These are phyloP conservation scores for Sycophila texana DNA, from an alignment of 2,888 invertebrate species.

Conservation along the genomic window DNA sequence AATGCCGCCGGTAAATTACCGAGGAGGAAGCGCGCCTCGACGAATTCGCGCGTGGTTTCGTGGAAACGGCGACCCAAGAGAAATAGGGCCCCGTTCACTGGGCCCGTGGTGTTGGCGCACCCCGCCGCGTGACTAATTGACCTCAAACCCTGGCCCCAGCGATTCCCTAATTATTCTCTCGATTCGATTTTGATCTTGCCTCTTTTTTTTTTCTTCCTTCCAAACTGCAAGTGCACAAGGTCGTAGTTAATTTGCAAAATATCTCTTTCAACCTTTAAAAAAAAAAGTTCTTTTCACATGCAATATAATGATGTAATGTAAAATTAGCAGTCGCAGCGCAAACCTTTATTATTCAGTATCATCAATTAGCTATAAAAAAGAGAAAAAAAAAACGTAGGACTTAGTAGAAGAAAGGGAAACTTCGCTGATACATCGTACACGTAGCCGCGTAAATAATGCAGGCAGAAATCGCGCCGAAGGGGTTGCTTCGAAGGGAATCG, in stretches of 20 bases:
- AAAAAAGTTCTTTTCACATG: background rate
- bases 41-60: conserved; percentile 48
- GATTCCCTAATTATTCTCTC: conserved; percentile 67
- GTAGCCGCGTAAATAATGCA: conserved; percentile 35
- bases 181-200: conserved; percentile 61
- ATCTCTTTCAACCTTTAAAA: background rate
- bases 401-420: background rate
- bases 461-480: conserved; percentile 14
- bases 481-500: background rate
- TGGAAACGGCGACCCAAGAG: conserved; percentile 58
- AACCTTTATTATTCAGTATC: background rate
- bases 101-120: conserved; percentile 40
- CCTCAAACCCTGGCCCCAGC: conserved; percentile 60
- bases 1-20: conserved; percentile 58
- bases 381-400: background rate
- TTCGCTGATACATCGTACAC: background rate
- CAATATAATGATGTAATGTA: background rate
- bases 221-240: background rate
- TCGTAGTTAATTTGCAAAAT: background rate
- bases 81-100: conserved; percentile 33
- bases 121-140: conserved; percentile 69
- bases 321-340: background rate
- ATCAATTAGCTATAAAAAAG: background rate
- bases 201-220: background rate
- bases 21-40: conserved; percentile 60